Evolutionary conservation across 1,140 invertebrate species (phyloP).

Genomic region (Drosophila elegans): DNA sequence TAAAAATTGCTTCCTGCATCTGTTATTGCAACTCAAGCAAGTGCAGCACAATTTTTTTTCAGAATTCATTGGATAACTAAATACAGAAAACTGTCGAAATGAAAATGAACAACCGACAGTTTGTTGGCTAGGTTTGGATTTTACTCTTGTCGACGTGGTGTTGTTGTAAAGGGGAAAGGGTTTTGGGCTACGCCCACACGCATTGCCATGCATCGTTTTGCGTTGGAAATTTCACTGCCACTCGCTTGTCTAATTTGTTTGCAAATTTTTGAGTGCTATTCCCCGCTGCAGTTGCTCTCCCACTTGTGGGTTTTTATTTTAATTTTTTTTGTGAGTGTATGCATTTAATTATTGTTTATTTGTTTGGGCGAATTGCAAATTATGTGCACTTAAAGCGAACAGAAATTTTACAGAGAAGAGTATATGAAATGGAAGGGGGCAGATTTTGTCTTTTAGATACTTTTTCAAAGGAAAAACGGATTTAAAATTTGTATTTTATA

Average conservation of each 20-base stretch:
- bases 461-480: neutral
- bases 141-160: neutral
- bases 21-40: conserved; percentile 10
- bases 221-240: conserved; percentile 31
- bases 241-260: conserved; percentile 49
- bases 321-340: conserved; percentile 6
- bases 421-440: neutral
- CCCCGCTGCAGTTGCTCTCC: conserved; percentile 3
- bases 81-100: conserved; percentile 19
- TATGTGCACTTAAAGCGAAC: conserved; percentile 9
- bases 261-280: conserved; percentile 24
- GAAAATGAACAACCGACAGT: conserved; percentile 27
- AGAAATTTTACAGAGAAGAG: neutral
- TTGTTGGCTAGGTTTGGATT: conserved; percentile 18
- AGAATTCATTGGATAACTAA: conserved; percentile 11
- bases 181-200: conserved; percentile 14
- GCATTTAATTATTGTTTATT: conserved; percentile 42
- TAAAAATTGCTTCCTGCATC: conserved; percentile 19
- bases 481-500: neutral
- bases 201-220: conserved; percentile 15
- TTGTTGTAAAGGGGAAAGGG: neutral
- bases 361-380: conserved; percentile 11
- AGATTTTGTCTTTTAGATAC: neutral
- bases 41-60: neutral
- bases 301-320: conserved; percentile 16